These are phyloP conservation scores for Ariopsis seemanni DNA, from an alignment of 2,113 vertebrate species.

Conservation along the genomic window DNA sequence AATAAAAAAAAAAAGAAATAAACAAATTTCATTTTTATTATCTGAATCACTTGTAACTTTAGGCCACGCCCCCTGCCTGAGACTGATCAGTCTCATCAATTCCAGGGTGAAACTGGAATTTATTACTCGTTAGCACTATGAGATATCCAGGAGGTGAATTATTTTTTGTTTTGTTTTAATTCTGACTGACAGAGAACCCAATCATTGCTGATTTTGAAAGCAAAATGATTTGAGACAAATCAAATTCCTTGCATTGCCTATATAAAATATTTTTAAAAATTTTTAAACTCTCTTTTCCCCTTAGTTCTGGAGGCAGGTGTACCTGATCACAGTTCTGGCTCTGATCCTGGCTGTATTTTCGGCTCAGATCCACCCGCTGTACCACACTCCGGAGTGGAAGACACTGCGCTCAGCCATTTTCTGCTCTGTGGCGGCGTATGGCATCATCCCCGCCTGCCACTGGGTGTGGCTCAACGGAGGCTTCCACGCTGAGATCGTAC, in stretches of 20 bases:
- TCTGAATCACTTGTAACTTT: neutral
- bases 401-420: slow-evolving; percentile 85
- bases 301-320: slow-evolving; percentile 95
- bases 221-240: neutral
- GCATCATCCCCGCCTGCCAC: slow-evolving; percentile 89
- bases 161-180: neutral
- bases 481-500: slow-evolving; percentile 80
- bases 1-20: neutral
- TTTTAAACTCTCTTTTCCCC: neutral
- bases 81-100: neutral
- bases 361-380: slow-evolving; percentile 91
- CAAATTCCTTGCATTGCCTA: neutral
- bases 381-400: slow-evolving; percentile 92
- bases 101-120: neutral
- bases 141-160: neutral
- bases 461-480: slow-evolving; percentile 96
- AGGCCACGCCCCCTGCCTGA: neutral
- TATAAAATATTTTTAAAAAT: too few relatives aligned
- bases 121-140: neutral
- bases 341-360: slow-evolving; percentile 93
- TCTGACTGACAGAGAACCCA: neutral
- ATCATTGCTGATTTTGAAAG: too few relatives aligned
- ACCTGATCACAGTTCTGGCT: slow-evolving; percentile 88
- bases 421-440: slow-evolving; percentile 86
- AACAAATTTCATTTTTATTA: neutral